Base-by-base conservation (phyloP, 2,888 invertebrate genomes). In the Pammene aurita region DNA sequence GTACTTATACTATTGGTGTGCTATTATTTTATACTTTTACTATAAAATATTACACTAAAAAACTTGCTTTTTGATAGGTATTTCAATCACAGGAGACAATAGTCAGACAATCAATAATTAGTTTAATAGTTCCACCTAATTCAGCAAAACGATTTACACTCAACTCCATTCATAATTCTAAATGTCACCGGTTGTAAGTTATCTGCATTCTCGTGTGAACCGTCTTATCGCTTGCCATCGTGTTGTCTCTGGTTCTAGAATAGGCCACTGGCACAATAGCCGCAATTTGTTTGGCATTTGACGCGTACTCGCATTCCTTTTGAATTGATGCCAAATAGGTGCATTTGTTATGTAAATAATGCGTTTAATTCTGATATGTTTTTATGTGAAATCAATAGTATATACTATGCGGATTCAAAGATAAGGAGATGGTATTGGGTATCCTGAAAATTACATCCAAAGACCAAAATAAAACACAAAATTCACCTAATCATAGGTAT, bases 311-410 rank as follows among this genome's bases (percentile, higher is more conserved):
- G 58, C 64, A 60, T 69, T 58, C 58, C 26, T 63, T 57, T 52
- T 46, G 54, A 34, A 13, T 41, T 50, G 41, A 57, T 38, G 52
- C 14, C 34, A 34, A 62, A 67, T 62, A 62, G 13, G 46, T 13
- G 18, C 11, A 67, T 70, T 71, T 60, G 62, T 71, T 56, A 65
- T 63, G 72, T 57, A 57, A 70, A 72, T 65, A 66, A 50, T 55
- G 38, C 26, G 18, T 66, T 52, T 61, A 11, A 5, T 38, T 38
- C 7, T 61, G 61, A 14, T 0, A 13, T 34, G 2, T 2, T 13
- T 16, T 35, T 4, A 35, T 13, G 26, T 52, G 6, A 26, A 11
- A 13, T 42, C 5, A 46, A 1, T 13, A 44, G 11, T 44, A 42
- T 57, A 11, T 16, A 5, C 34, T 2, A 34, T 52, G 34, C 0